Percentiles rank a stretch among this genome's conserved stretches.
Conservation (phyloP, 2,888 invertebrate species). For the Caenorhabditis japonica region DNA sequence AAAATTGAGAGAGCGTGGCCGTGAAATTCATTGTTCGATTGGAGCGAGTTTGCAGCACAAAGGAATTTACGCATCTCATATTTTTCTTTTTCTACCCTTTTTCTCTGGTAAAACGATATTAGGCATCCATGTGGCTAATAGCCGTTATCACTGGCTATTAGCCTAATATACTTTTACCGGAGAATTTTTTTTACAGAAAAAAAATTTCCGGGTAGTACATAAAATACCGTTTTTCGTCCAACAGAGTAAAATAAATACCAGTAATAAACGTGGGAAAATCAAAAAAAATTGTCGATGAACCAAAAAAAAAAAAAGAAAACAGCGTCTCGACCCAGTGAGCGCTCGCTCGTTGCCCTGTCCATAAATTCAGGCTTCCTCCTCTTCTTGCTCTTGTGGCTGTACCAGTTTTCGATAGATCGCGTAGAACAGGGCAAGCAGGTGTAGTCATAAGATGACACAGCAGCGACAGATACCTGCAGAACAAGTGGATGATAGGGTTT, state of each 20-base stretch:
- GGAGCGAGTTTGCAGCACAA: no score
- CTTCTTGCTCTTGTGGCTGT: slow-evolving; percentile 10
- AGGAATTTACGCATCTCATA: no score
- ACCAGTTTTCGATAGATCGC: slow-evolving; percentile 42
- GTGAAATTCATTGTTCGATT: no score
- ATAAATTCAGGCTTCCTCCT: slow-evolving; percentile 13
- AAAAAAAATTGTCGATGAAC: neutral
- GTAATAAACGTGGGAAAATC: neutral
- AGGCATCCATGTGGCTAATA: no score
- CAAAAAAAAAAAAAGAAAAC: slow-evolving; percentile 1
- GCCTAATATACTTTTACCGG: no score
- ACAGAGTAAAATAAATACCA: neutral
- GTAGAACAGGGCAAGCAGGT: slow-evolving; percentile 51
- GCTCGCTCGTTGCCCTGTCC: slow-evolving; percentile 32
- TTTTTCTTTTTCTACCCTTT: no score
- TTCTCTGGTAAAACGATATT: no score
- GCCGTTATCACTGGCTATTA: no score
- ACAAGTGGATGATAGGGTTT: no score
- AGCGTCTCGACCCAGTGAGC: slow-evolving; percentile 25
- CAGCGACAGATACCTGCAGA: slow-evolving; percentile 67
- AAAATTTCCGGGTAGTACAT: slow-evolving; percentile 2
- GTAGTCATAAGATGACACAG: slow-evolving; percentile 74
- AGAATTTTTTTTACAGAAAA: no score
- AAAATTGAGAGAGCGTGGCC: no score
- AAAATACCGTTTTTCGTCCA: slow-evolving; percentile 1